Base-by-base conservation (phyloP, 2,113 vertebrate genomes). In the Sinosuthora webbiana region DNA sequence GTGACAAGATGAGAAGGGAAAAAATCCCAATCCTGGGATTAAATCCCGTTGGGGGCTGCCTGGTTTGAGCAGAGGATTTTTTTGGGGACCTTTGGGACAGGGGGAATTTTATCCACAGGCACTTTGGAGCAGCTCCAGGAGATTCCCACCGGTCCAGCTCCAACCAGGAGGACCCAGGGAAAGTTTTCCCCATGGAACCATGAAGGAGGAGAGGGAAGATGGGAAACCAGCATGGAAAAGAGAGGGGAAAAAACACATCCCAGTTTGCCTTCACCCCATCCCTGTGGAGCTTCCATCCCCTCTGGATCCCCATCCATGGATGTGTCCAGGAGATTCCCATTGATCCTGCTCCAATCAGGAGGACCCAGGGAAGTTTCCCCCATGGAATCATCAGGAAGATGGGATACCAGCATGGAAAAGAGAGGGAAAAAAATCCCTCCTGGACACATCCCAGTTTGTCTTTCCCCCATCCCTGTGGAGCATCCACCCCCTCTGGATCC, bases 361-460 rank as follows among this genome's bases (percentile, higher is more conserved):
- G 1, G 2, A 19, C 8, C 2, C 1, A 2, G 10, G 37, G 47
- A 68, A 31, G 76, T 16, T 49, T 62, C 1, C 42, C 4, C 25
- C 28, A 11, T 8, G 8, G 22, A 74, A 37, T 5, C 6, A 24
- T 4, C 69, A 24, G 35, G 53, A 59, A 75, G 17, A 33, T 1
- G 13, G 81, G 81, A 71, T 6, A 64, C 3, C 49, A 68, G 65
- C 39, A 25, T 7, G 57, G 49, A 37, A 69, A 74, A 73, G 11
- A 75, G 41, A 75, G 15, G 10, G 20, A n/a, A 13, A 23, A 76
- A 75, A 37, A 9, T 3, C 12, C 42, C 55, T 27, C 24, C 37
- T 67, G 67, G 57, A 13, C 15, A 6, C 25, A 47, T 47, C 45
- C 21, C 45, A 47, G 21, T 47, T 5, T 47, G 20, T 20, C 20